Evolutionary conservation across 92 coral and sea anemone species (phyloP), one percentile per base, ranked within the genome.

Genomic region (Chrysogorgia sp.): DNA sequence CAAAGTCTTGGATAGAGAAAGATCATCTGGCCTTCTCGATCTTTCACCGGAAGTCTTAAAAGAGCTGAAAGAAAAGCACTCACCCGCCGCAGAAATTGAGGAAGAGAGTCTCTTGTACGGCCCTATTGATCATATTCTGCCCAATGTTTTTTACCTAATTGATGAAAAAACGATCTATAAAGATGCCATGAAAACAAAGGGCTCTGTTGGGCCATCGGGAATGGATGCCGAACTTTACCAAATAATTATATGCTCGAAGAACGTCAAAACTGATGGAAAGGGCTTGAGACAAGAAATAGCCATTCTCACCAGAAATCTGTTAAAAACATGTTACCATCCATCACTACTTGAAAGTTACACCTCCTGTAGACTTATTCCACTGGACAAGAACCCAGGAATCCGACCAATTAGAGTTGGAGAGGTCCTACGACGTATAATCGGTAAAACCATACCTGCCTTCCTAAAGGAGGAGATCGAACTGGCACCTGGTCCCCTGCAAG

Each of bases 201-300:
- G 80, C 33, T 80, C 84, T 25, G 79, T 79, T 0, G 83, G 75
- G 2, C 83, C 83, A 15, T 78, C 75, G 2, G 79, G 85, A 81
- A 81, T 81, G 71, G 82, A 63, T 75, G 82, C 86, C 7, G 82
- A 74, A 31, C n/a, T 82, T 25, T 82, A 82, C 52, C 63, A 82
- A 7, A 74, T 75, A 74, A 82, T 82, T 58, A 23, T 74, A 43
- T 82, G 86, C 58, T 74, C 82, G 2, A 82, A 82, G 52, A 82
- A 63, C 35, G 74, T 74, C 41, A 37, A 7, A n/a, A 70, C 25
- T 17, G 86, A 82, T 52, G 82, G 75, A 60, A 82, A 74, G 34
- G 45, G 33, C 10, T 20, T 82, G 82, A 74, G 82, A 63, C 75
- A 82, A 62, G 75, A 82, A 63, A 37, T 74, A 13, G 59, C 85